phyloP scores from a whole-genome alignment of 2,113 vertebrate genomes.

The Danionella cerebrum region DNA sequence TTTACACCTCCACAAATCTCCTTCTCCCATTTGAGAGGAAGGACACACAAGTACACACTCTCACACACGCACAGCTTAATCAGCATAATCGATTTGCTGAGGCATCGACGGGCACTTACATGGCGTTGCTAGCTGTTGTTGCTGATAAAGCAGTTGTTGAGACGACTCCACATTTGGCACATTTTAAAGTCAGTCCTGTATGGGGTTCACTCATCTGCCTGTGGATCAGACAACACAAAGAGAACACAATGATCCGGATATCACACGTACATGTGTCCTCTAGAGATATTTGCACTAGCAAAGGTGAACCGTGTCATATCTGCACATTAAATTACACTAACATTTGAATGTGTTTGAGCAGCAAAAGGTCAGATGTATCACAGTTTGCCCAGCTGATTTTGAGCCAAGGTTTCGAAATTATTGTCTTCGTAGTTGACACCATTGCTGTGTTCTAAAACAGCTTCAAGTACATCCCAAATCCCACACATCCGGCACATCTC shows the following conservation, averaged over 20 bases:
- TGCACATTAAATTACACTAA: neutral
- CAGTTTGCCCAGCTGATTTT: neutral
- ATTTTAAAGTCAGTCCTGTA: slow-evolving; percentile 99
- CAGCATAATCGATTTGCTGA: slow-evolving; percentile 49
- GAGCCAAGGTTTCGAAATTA: neutral
- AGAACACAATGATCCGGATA: slow-evolving; percentile 40
- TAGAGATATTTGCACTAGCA: neutral
- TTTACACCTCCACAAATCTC: slow-evolving; percentile 20
- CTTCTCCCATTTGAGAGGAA: slow-evolving; percentile 17
- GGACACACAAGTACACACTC: neutral
- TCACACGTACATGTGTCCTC: neutral
- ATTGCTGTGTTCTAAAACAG: neutral
- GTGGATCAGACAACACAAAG: slow-evolving; percentile 71
- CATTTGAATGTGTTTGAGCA: neutral
- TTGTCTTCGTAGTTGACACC: neutral
- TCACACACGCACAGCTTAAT: slow-evolving; percentile 38
- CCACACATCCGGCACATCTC: too few species aligned
- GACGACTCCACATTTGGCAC: slow-evolving; percentile 99
- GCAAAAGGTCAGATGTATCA: neutral
- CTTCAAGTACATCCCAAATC: too few species aligned
- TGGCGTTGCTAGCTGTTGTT: slow-evolving; percentile 99
- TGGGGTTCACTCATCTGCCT: slow-evolving; percentile 99
- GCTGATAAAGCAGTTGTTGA: slow-evolving; percentile 99
- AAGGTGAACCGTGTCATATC: neutral
- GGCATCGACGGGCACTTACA: slow-evolving; percentile 81